phyloP scores from a whole-genome alignment of 2,113 vertebrate genomes.

The Pongo pygmaeus region DNA sequence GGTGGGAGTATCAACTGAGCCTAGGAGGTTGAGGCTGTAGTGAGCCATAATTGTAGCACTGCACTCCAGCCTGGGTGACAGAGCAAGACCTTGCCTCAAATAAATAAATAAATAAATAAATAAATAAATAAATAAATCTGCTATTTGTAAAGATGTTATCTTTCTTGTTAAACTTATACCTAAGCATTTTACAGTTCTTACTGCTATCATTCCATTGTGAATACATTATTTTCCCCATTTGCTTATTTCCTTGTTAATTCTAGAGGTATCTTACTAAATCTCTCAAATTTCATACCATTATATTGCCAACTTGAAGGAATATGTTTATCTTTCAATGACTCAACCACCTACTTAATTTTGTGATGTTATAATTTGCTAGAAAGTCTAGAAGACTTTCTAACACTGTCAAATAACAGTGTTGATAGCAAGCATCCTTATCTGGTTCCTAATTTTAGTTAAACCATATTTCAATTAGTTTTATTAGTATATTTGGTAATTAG shows the following conservation, averaged over 20 bases:
- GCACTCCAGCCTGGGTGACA: no score
- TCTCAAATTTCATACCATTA: constrained; percentile 28
- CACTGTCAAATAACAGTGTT: neutral
- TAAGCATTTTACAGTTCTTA: neutral
- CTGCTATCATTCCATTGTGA: neutral
- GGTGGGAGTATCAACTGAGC: no score
- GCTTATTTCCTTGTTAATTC: constrained; percentile 9
- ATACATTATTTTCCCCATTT: constrained; percentile 11
- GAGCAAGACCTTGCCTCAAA: no score
- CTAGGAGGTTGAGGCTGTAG: no score
- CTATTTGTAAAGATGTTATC: constrained; percentile 15
- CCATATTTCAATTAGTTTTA: constrained; percentile 52
- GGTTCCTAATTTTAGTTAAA: constrained; percentile 62
- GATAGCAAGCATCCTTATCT: constrained; percentile 26
- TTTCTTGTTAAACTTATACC: neutral
- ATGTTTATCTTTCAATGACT: constrained; percentile 4
- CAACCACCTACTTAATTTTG: neutral
- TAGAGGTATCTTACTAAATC: neutral
- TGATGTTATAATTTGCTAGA: constrained; percentile 15
- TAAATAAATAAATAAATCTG: no score
- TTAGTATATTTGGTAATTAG: constrained; percentile 17
- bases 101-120: no score
- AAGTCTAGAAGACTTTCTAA: neutral
- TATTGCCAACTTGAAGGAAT: neutral
- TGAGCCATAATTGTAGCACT: no score